phyloP scores from a whole-genome alignment of 2,113 vertebrate species.

The Tachysurus vachellii region DNA sequence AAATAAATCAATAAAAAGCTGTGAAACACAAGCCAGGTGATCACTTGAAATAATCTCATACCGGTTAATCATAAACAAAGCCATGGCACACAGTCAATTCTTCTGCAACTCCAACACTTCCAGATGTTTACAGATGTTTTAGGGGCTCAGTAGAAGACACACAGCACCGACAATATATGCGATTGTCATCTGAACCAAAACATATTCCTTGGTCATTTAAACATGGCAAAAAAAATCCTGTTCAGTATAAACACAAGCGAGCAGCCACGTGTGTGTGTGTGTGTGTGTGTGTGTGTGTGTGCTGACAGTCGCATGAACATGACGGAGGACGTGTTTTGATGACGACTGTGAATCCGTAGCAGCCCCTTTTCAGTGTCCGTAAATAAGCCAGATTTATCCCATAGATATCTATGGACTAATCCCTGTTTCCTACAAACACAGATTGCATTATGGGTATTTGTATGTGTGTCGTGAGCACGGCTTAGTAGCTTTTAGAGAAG shows the following conservation, averaged over 20 bases:
- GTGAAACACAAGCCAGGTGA: not conserved
- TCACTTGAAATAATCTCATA: slow-evolving; percentile 17
- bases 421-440: not conserved
- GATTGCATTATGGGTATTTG: not conserved
- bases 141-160: not conserved
- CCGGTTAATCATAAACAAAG: slow-evolving; percentile 53
- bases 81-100: slow-evolving; percentile 29
- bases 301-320: slow-evolving; percentile 40
- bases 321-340: slow-evolving; percentile 15
- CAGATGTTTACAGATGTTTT: not conserved
- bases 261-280: slow-evolving; percentile 31
- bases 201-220: not conserved
- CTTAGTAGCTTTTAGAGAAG: not conserved
- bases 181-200: not conserved
- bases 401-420: not conserved
- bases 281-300: slow-evolving; percentile 51
- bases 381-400: not conserved
- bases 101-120: not conserved
- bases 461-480: not conserved
- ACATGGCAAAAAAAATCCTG: no score
- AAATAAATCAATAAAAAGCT: not conserved
- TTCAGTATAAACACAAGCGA: not conserved
- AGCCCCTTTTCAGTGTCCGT: not conserved
- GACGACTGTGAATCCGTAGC: not conserved
- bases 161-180: not conserved